phyloP scores from a whole-genome alignment of 2,113 vertebrate genomes.

The Syngnathus floridae region DNA sequence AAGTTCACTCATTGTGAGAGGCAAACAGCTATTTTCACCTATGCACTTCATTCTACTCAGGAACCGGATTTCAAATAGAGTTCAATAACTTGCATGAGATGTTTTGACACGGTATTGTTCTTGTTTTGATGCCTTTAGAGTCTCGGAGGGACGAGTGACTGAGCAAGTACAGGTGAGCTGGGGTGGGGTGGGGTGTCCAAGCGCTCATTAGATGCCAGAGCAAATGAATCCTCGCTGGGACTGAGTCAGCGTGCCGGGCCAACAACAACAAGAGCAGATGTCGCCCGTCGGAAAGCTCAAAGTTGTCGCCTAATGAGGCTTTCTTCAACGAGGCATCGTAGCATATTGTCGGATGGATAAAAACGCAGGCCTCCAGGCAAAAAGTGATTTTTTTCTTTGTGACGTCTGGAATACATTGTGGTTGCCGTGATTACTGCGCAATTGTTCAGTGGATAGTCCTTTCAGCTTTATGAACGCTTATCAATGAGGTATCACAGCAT shows the following conservation, averaged over 20 bases:
- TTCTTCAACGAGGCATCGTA: conserved; percentile 5
- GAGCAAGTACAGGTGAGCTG: conserved; percentile 27
- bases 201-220: conserved; percentile 55
- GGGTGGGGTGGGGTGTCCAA: conserved; percentile 14
- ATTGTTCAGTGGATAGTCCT: conserved; percentile 20
- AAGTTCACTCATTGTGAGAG: too few relatives aligned
- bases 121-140: conserved; percentile 42
- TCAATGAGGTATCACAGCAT: conserved; percentile 43
- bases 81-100: too few relatives aligned
- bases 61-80: too few relatives aligned
- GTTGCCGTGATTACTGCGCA: not conserved
- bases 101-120: not conserved
- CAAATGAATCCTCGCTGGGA: conserved; percentile 59
- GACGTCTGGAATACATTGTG: conserved; percentile 1
- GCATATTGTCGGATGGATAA: conserved; percentile 9
- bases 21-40: too few relatives aligned
- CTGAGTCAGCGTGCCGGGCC: conserved; percentile 22
- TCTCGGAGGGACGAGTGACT: conserved; percentile 43
- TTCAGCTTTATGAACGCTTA: conserved; percentile 33
- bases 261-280: conserved; percentile 41
- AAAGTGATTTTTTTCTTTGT: conserved; percentile 40
- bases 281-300: conserved; percentile 33
- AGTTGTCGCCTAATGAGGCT: conserved; percentile 46
- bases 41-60: too few relatives aligned
- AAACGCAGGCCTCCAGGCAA: conserved; percentile 19